Percentiles rank a stretch among this genome's conserved stretches.
Evolutionary conservation across 2,888 invertebrate species (phyloP).

Genomic region (Drosophila antonietae): DNA sequence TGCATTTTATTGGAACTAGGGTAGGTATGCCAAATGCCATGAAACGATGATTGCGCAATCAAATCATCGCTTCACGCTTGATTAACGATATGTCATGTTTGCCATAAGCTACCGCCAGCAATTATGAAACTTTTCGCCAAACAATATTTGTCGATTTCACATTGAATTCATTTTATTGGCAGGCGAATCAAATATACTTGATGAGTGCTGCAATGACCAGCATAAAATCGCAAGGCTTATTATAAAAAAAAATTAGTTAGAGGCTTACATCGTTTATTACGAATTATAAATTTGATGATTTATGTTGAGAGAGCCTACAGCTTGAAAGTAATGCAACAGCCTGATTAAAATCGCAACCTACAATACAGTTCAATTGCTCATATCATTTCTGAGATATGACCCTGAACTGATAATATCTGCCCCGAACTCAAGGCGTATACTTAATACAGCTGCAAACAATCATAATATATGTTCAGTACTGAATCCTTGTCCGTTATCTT

Average conservation of each 20-base stretch:
- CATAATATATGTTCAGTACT: background rate
- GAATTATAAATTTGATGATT: background rate
- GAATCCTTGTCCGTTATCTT: background rate
- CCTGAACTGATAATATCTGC: background rate
- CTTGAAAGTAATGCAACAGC: too few species aligned
- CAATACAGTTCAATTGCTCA: too few species aligned
- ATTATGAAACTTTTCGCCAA: slow-evolving; percentile 41
- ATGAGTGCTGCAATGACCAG: slow-evolving; percentile 15
- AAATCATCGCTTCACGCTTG: slow-evolving; percentile 75
- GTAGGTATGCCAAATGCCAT: background rate
- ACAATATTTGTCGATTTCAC: slow-evolving; percentile 33
- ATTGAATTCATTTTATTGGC: slow-evolving; percentile 14
- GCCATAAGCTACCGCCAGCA: slow-evolving; percentile 41
- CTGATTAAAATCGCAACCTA: too few species aligned
- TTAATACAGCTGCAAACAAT: background rate
- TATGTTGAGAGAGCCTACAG: background rate
- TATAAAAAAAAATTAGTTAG: too few species aligned
- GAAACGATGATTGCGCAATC: slow-evolving; percentile 57
- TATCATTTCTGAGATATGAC: background rate
- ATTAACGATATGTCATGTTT: slow-evolving; percentile 63
- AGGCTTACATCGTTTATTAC: background rate
- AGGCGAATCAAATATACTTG: slow-evolving; percentile 28
- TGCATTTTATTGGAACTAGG: slow-evolving; percentile 26
- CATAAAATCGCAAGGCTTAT: background rate
- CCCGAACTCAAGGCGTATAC: background rate